Evolutionary conservation across 2,888 invertebrate genomes (phyloP).

Genomic region (Prosopocoilus inquinatus): DNA sequence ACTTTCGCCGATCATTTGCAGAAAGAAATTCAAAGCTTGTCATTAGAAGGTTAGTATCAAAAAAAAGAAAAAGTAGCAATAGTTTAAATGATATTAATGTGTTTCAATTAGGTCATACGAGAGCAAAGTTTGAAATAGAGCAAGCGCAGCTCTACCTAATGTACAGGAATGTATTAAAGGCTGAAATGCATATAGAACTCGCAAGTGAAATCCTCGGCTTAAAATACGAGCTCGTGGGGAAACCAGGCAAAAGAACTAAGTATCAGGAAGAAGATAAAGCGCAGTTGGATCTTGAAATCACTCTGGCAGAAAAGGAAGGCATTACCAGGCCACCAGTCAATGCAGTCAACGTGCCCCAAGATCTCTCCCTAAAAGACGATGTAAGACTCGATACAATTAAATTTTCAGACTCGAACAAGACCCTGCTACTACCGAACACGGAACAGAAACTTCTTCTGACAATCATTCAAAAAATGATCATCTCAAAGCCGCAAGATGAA

Average conservation of each 20-base stretch:
- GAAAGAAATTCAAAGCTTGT: constrained; percentile 43
- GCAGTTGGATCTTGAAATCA: constrained; percentile 75
- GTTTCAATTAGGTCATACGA: constrained; percentile 34
- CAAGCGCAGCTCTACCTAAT: constrained; percentile 66
- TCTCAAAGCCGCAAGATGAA: constrained; percentile 77
- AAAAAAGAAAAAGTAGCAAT: background rate
- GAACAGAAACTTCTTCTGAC: constrained; percentile 79
- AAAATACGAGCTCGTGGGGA: constrained; percentile 68
- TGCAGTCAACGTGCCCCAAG: constrained; percentile 61
- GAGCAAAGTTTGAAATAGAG: constrained; percentile 56
- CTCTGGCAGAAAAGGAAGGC: constrained; percentile 48
- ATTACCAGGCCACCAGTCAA: constrained; percentile 51
- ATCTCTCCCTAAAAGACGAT: constrained; percentile 81
- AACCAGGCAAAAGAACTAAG: constrained; percentile 86
- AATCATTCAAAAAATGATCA: constrained; percentile 68
- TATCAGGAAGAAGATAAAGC: constrained; percentile 81
- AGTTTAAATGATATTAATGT: constrained; percentile 3
- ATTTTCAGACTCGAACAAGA: constrained; percentile 58
- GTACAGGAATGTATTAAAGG: constrained; percentile 71
- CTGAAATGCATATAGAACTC: constrained; percentile 64
- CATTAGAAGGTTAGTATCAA: constrained; percentile 43
- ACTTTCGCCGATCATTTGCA: constrained; percentile 54
- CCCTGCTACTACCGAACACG: constrained; percentile 60
- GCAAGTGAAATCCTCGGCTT: constrained; percentile 66
- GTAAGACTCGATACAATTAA: constrained; percentile 76